Evolutionary conservation across 2,888 invertebrate genomes (phyloP).

Genomic region (Elysia crispata): DNA sequence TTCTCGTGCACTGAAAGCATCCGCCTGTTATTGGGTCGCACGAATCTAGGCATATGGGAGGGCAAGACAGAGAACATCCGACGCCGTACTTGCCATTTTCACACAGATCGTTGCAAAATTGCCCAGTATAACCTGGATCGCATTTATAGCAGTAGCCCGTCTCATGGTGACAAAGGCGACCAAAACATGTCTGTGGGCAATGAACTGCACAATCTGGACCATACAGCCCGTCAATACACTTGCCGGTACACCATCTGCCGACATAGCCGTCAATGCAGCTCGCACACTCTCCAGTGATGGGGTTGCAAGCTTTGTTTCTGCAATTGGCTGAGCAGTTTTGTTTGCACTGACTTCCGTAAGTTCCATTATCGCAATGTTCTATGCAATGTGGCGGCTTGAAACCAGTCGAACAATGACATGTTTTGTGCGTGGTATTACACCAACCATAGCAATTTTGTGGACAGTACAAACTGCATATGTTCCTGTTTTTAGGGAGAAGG

Average conservation of each 20-base stretch:
- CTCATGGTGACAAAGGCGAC: constrained; percentile 16
- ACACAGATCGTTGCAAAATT: constrained; percentile 28
- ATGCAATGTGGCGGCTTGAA: constrained; percentile 33
- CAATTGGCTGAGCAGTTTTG: constrained; percentile 25
- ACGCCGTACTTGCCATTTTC: constrained; percentile 25
- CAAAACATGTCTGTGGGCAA: constrained; percentile 37
- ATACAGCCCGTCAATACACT: constrained; percentile 29
- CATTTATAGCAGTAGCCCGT: constrained; percentile 26
- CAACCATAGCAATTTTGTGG: constrained; percentile 27
- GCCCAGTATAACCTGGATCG: constrained; percentile 22
- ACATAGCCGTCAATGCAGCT: constrained; percentile 37
- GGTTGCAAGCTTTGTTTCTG: constrained; percentile 4
- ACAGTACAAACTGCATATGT: constrained; percentile 35
- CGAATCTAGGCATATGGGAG: neutral
- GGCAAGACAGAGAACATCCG: constrained; percentile 14
- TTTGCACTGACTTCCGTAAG: constrained; percentile 25
- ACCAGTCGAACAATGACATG: constrained; percentile 24
- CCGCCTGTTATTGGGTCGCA: constrained; percentile 39
- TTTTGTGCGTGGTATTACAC: constrained; percentile 24
- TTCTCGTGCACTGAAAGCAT: constrained; percentile 21
- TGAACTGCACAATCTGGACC: constrained; percentile 22
- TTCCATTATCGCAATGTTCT: constrained; percentile 20
- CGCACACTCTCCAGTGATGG: constrained; percentile 29
- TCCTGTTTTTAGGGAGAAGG: neutral
- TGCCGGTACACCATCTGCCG: constrained; percentile 40